Conservation (phyloP, 2,888 invertebrate species). For the Pterostichus madidus region DNA sequence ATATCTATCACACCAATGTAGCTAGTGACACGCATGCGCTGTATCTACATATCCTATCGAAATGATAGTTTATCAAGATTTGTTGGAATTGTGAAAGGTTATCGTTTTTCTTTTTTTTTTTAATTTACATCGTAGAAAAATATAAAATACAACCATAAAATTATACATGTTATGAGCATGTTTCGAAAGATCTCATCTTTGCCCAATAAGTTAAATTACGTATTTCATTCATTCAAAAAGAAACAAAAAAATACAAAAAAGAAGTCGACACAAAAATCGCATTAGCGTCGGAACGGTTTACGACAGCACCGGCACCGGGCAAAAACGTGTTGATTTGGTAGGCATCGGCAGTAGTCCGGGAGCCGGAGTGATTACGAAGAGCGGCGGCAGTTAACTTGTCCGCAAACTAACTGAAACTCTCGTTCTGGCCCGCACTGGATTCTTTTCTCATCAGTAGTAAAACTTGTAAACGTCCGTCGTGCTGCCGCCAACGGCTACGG, state of each 20-base stretch:
- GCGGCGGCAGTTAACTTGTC: constrained; percentile 66
- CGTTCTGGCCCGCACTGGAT: constrained; percentile 68
- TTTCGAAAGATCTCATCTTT: background rate
- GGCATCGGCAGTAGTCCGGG: constrained; percentile 64
- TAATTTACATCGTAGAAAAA: background rate
- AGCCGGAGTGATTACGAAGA: constrained; percentile 63
- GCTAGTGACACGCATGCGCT: background rate
- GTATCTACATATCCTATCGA: background rate
- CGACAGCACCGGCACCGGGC: constrained; percentile 56
- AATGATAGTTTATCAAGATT: background rate
- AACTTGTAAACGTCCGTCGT: constrained; percentile 66
- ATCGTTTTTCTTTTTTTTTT: too few species aligned
- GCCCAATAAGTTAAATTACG: constrained; percentile 34
- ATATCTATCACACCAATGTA: constrained; percentile 7
- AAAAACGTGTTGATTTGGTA: constrained; percentile 66
- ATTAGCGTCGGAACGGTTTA: constrained; percentile 64
- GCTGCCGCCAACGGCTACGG: constrained; percentile 38
- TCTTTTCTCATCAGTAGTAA: constrained; percentile 69
- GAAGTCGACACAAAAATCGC: constrained; percentile 63
- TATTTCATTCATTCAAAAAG: constrained; percentile 42
- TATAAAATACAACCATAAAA: background rate
- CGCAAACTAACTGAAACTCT: constrained; percentile 69
- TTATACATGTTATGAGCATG: background rate
- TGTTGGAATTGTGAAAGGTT: constrained; percentile 16
- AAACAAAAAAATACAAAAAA: constrained; percentile 40